Evolutionary conservation across 2,888 invertebrate genomes (phyloP).

Genomic region (Pseudococcus longispinus): DNA sequence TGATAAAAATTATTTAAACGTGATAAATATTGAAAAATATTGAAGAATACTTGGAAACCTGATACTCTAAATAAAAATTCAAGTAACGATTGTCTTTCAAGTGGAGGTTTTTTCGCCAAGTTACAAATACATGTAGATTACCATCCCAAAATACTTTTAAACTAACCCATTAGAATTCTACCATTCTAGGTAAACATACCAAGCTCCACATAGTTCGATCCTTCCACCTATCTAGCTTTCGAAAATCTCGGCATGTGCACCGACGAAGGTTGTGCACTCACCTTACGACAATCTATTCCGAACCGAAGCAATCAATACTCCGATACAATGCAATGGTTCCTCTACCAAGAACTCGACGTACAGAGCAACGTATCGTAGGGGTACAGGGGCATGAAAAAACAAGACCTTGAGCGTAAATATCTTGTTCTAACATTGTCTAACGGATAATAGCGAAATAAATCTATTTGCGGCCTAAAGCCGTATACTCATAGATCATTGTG

Average conservation of each 20-base stretch:
- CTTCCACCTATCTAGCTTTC: background rate
- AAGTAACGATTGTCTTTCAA: no score
- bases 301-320: background rate
- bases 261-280: background rate
- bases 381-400: background rate
- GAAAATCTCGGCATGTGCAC: background rate
- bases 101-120: no score
- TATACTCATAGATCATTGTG: slow-evolving; percentile 9
- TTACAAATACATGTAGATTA: no score
- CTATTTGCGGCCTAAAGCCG: slow-evolving; percentile 17
- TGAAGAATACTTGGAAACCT: no score
- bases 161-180: no score
- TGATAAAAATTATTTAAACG: no score
- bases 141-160: no score
- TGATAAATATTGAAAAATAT: no score
- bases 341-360: background rate
- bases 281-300: background rate
- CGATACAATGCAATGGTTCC: background rate
- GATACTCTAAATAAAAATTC: no score
- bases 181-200: background rate
- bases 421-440: slow-evolving; percentile 23
- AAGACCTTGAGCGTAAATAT: slow-evolving; percentile 19
- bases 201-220: background rate
- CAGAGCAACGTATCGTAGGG: background rate
- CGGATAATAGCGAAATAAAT: slow-evolving; percentile 28